Conservation (phyloP, 2,888 invertebrate species). For the Hanleya hanleyi region DNA sequence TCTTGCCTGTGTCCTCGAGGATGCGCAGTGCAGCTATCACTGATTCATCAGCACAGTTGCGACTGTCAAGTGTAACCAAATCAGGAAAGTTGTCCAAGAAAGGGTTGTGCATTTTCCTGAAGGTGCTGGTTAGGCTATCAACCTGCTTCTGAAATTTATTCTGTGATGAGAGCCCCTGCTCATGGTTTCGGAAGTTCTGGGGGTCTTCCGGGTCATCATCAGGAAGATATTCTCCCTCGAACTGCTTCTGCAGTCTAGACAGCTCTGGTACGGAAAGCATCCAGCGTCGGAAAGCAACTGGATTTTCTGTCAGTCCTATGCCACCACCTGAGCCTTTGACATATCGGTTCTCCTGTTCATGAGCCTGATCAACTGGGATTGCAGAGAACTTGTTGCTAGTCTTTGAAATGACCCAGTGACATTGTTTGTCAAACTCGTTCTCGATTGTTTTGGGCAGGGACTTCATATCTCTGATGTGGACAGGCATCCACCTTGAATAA, state of each 20-base stretch:
- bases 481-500: too few species aligned
- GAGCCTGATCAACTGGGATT: constrained; percentile 37
- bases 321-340: constrained; percentile 36
- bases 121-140: constrained; percentile 8
- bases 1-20: constrained; percentile 16
- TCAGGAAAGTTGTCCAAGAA: constrained; percentile 20
- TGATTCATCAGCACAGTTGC: constrained; percentile 12
- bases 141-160: constrained; percentile 25
- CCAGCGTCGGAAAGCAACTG: constrained; percentile 25
- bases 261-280: constrained; percentile 34
- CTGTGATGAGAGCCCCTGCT: constrained; percentile 29
- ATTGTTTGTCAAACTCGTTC: neutral
- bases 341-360: constrained; percentile 37
- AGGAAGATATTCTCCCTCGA: constrained; percentile 27
- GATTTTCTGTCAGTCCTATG: constrained; percentile 36
- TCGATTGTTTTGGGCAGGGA: too few species aligned
- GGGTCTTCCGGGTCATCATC: constrained; percentile 5
- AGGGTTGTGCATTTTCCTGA: constrained; percentile 31
- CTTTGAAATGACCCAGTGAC: constrained; percentile 19
- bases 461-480: too few species aligned
- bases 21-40: constrained; percentile 17
- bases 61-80: constrained; percentile 24
- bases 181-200: constrained; percentile 29
- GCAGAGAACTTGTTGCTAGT: constrained; percentile 20
- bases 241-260: constrained; percentile 24